phyloP scores from a whole-genome alignment of 2,888 invertebrate species.

The Caenorhabditis imperialis region DNA sequence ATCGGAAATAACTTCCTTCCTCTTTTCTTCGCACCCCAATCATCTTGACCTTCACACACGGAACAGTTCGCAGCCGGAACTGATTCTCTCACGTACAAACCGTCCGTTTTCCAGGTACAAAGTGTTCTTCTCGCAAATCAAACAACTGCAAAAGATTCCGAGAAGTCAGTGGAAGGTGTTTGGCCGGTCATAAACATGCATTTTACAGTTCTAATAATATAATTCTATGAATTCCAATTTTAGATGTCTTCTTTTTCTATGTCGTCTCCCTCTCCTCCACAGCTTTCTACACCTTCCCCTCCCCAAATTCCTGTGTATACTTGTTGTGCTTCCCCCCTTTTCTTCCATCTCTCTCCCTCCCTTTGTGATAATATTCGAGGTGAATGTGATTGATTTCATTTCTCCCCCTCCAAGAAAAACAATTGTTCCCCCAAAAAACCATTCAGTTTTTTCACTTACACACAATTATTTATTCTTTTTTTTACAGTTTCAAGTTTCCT shows the following conservation, averaged over 20 bases:
- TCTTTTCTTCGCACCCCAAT: constrained; percentile 9
- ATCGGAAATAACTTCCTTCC: constrained; percentile 4
- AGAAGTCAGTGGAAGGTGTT: constrained; percentile 76
- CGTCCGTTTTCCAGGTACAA: constrained; percentile 63
- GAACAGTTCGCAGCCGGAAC: not conserved
- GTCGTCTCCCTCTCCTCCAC: constrained; percentile 26
- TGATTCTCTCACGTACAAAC: not conserved
- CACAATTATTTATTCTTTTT: constrained; percentile 33
- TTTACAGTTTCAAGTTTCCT: constrained; percentile 8
- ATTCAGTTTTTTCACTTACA: constrained; percentile 4
- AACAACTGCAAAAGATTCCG: constrained; percentile 76
- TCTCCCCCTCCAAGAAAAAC: constrained; percentile 16
- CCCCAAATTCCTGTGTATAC: constrained; percentile 10
- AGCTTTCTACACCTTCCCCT: constrained; percentile 23
- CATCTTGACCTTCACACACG: constrained; percentile 25
- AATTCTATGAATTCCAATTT: constrained; percentile 4
- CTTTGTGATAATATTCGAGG: constrained; percentile 32
- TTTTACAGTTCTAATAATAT: not conserved
- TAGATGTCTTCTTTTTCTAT: constrained; percentile 9
- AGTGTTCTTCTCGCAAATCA: constrained; percentile 72
- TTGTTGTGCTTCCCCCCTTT: constrained; percentile 14
- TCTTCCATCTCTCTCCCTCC: constrained; percentile 14
- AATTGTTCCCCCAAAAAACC: too few species aligned
- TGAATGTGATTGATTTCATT: constrained; percentile 24
- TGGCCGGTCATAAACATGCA: constrained; percentile 24